Evolutionary conservation across 1,140 invertebrate genomes (phyloP).

Genomic region (Pemphigus obesinymphae): DNA sequence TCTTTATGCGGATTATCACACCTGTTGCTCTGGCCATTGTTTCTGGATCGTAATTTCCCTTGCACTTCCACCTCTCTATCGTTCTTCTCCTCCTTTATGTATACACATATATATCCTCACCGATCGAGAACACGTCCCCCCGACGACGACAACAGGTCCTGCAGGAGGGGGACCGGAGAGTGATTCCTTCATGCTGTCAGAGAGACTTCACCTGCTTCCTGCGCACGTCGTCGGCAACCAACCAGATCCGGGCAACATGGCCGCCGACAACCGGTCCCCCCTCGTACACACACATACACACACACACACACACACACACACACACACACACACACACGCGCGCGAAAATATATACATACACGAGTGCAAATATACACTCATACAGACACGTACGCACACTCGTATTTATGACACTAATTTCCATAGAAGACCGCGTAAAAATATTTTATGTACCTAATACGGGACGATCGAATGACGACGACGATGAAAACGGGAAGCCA

Average conservation of each 20-base stretch:
- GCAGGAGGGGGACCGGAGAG: not conserved
- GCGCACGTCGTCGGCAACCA: not conserved
- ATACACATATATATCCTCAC: too few relatives aligned
- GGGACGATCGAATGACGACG: not conserved
- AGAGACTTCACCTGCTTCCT: conserved; percentile 6
- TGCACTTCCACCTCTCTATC: too few relatives aligned
- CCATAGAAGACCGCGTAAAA: not conserved
- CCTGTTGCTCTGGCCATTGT: too few relatives aligned
- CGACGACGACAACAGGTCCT: not conserved
- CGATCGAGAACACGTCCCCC: not conserved
- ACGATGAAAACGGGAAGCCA: not conserved
- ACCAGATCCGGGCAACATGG: conserved; percentile 35
- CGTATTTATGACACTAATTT: conserved; percentile 17
- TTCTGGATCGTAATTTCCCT: too few relatives aligned
- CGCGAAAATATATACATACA: not conserved
- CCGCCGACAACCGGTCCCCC: conserved; percentile 3
- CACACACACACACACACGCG: not conserved
- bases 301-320: not conserved
- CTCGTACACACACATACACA: not conserved
- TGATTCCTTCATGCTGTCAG: not conserved
- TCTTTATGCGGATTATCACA: too few relatives aligned
- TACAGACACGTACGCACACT: not conserved
- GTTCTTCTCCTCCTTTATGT: too few relatives aligned
- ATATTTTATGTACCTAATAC: not conserved
- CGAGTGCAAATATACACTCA: not conserved